A percentile compares a stretch with the other conserved stretches of the same genome.
Conservation (phyloP, 2,888 invertebrate species). For the Ormyrus pomaceus region DNA sequence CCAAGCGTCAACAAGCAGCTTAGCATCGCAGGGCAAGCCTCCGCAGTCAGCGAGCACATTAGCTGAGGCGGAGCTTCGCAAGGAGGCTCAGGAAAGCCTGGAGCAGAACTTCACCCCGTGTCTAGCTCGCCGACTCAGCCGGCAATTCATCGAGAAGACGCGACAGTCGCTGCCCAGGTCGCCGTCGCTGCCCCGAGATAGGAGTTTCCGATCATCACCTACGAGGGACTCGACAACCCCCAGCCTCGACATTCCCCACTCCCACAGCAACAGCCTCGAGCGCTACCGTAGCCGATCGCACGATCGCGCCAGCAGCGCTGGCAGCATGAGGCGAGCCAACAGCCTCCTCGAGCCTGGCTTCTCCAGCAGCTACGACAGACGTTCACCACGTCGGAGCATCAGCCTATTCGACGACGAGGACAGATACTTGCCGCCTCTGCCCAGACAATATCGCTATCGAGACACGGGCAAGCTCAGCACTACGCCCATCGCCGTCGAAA, state of each 20-base stretch:
- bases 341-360: slow-evolving; percentile 65
- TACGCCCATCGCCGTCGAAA: slow-evolving; percentile 65
- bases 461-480: slow-evolving; percentile 60
- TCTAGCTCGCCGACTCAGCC: slow-evolving; percentile 70
- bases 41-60: neutral
- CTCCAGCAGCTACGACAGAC: slow-evolving; percentile 57
- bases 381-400: slow-evolving; percentile 66
- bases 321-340: slow-evolving; percentile 69
- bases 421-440: slow-evolving; percentile 61
- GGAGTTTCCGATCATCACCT: slow-evolving; percentile 59
- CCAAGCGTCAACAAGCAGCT: slow-evolving; percentile 36
- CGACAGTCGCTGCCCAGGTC: slow-evolving; percentile 69
- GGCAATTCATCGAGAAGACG: slow-evolving; percentile 71
- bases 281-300: slow-evolving; percentile 46
- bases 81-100: slow-evolving; percentile 64
- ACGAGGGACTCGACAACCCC: slow-evolving; percentile 14
- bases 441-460: slow-evolving; percentile 66
- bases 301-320: slow-evolving; percentile 52
- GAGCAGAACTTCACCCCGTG: slow-evolving; percentile 72
- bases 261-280: slow-evolving; percentile 4
- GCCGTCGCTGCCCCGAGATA: slow-evolving; percentile 68
- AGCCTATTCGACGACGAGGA: slow-evolving; percentile 70
- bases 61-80: slow-evolving; percentile 59
- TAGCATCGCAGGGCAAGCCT: neutral
- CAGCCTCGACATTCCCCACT: neutral